These are phyloP conservation scores for Cherax quadricarinatus DNA, from an alignment of 1,140 invertebrate genomes.

Conservation along the genomic window DNA sequence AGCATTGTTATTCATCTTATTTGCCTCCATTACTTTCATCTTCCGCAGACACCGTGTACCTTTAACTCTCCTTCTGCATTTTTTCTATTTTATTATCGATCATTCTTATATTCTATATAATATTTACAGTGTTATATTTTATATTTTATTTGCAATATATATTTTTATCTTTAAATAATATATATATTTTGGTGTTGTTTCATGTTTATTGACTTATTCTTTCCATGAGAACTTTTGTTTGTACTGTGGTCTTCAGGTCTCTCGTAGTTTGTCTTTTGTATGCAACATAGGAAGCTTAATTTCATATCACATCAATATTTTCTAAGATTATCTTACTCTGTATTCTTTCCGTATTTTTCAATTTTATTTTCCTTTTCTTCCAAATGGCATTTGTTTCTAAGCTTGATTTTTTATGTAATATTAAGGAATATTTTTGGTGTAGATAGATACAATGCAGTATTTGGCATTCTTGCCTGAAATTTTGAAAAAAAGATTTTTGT, in stretches of 20 bases:
- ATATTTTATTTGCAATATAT: too few relatives aligned
- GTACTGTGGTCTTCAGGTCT: too few relatives aligned
- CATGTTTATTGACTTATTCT: too few relatives aligned
- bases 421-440: not conserved
- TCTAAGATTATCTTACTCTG: not conserved
- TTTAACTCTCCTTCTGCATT: not conserved
- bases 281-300: not conserved
- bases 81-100: not conserved
- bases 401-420: not conserved
- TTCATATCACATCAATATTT: not conserved
- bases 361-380: not conserved
- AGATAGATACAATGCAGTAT: not conserved
- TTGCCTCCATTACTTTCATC: slow-evolving; percentile 11
- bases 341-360: not conserved
- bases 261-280: not conserved
- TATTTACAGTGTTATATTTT: not conserved
- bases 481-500: not conserved
- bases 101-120: not conserved
- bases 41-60: not conserved
- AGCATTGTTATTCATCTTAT: slow-evolving; percentile 24
- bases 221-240: too few relatives aligned
- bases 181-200: too few relatives aligned
- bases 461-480: too few relatives aligned
- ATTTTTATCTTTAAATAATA: too few relatives aligned
- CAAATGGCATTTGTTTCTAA: not conserved